Percentiles rank a stretch among this genome's conserved stretches.
These are phyloP conservation scores for Cebidichthys violaceus DNA, from an alignment of 2,113 vertebrate species.

Conservation along the genomic window DNA sequence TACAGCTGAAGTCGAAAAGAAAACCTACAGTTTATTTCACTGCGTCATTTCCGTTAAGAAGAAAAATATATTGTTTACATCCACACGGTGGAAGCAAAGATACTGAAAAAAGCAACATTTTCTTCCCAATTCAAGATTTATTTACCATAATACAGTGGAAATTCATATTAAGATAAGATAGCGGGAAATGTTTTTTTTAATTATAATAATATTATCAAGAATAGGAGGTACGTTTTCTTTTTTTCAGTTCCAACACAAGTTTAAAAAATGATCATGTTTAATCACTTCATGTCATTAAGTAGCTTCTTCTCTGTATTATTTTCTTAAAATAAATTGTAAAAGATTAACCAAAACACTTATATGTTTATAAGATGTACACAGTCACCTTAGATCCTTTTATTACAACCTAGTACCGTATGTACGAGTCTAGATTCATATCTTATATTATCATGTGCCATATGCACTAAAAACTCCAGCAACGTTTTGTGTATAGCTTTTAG, in stretches of 20 bases:
- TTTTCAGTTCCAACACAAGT: not conserved
- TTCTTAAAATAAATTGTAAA: not conserved
- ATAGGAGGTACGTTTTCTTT: not conserved
- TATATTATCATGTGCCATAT: not conserved
- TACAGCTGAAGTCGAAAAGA: not conserved
- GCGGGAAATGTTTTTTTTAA: not conserved
- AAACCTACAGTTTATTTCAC: not conserved
- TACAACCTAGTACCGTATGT: not conserved
- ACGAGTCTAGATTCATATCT: not conserved
- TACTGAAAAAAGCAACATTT: not conserved
- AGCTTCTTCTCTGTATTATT: not conserved
- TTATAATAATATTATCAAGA: not conserved
- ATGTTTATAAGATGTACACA: not conserved
- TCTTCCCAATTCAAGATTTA: not conserved
- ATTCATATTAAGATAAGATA: not conserved
- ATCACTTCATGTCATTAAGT: not conserved
- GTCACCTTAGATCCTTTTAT: not conserved
- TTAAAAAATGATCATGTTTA: not conserved
- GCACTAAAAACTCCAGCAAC: not conserved
- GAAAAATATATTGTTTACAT: not conserved
- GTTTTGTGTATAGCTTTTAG: not conserved
- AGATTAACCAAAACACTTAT: not conserved
- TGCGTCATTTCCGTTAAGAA: conserved; percentile 21
- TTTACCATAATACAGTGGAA: not conserved
- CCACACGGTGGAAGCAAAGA: conserved; percentile 42